Conservation (phyloP, 1,140 invertebrate genomes). For the Cataglyphis hispanica region DNA sequence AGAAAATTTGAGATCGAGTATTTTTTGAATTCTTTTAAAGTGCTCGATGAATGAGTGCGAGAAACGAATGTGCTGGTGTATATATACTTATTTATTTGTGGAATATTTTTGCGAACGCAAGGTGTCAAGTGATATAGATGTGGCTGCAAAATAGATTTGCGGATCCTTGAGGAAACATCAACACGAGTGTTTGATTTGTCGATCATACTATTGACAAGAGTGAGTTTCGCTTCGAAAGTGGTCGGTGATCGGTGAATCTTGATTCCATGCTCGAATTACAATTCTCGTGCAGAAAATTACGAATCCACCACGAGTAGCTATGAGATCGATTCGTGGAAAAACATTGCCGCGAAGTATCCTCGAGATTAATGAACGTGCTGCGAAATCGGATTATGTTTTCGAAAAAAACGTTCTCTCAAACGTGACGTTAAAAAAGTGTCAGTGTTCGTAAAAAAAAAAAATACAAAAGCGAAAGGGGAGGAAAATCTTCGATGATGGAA, state of each 20-base stretch:
- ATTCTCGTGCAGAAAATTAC: constrained; percentile 19
- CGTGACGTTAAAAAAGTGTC: not conserved
- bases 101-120: not conserved
- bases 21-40: not conserved
- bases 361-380: not conserved
- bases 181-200: constrained; percentile 13
- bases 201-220: constrained; percentile 17
- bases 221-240: not conserved
- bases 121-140: not conserved
- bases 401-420: constrained; percentile 6
- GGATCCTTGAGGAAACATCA: not conserved
- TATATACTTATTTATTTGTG: not conserved
- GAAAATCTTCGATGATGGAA: constrained; percentile 40
- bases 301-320: constrained; percentile 6
- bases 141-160: not conserved
- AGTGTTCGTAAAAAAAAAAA: not conserved
- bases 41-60: not conserved
- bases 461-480: constrained; percentile 10
- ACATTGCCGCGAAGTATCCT: not conserved
- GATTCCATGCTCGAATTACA: constrained; percentile 20
- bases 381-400: not conserved
- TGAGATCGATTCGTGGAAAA: constrained; percentile 25
- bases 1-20: not conserved
- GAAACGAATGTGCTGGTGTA: not conserved
- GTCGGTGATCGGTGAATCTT: not conserved